Evolutionary conservation across 2,888 invertebrate genomes (phyloP), one percentile per base, ranked within the genome.

Genomic region (Parnassius mnemosyne): DNA sequence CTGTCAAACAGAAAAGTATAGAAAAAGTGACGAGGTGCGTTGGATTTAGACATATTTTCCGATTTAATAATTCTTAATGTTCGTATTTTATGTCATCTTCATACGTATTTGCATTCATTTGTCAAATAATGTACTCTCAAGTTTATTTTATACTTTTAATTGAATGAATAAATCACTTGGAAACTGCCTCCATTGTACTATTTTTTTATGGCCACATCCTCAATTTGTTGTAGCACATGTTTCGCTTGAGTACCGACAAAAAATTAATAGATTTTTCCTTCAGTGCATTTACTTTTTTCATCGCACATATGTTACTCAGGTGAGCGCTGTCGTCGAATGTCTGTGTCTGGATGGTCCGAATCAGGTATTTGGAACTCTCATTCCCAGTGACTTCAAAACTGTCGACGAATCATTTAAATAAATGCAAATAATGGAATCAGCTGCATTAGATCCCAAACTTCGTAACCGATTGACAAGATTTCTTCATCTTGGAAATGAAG

Each of bases 131-230:
- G 7, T 34, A 34, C 34, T 34, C 34, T 34, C 5, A 34, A 34
- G 34, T 34, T 34, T 7, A 34, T 34, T 34, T 7, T 34, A 34
- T 34, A 34, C 34, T 7, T 34, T 34, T 7, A 7, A 34, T 34
- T 34, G 34, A 7, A 7, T 34, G 34, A 7, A 34, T 34, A 34
- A 34, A 3, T 50, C 55, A 11, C 44, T 61, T 57, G 55, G 61
- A 49, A 11, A 72, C 71, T 69, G 75, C 79, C 75, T 83, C 85
- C 87, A 86, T 88, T 90, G 86, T 87, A 34, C 72, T 69, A 76
- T 85, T 87, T 77, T 16, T 90, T 89, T 89, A 83, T 87, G 79
- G 90, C 90, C 90, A 90, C 90, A 90, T 90, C 89, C 88, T 87
- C 90, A 89, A 78, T 85, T 85, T 83, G 81, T 83, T 85, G 78